These are phyloP conservation scores for Chloropsis hardwickii DNA, from an alignment of 2,113 vertebrate genomes.

Conservation along the genomic window DNA sequence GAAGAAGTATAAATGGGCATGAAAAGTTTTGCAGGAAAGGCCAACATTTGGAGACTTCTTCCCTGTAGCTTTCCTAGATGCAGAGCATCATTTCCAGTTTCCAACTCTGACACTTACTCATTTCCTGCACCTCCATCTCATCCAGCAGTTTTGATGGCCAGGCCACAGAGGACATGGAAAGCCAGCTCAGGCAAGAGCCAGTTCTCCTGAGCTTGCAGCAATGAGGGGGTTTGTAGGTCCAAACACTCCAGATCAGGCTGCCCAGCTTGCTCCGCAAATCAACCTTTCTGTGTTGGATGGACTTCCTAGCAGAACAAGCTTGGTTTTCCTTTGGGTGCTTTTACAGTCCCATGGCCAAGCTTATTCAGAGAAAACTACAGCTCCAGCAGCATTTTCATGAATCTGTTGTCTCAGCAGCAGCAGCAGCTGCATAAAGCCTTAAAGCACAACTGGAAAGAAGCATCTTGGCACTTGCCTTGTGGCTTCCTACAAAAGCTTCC, in stretches of 20 bases:
- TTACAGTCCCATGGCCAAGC: neutral
- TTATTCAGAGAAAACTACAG: neutral
- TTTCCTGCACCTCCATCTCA: neutral
- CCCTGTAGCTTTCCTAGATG: neutral
- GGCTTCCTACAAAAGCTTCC: neutral
- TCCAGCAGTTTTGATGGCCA: neutral
- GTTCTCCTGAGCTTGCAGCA: neutral
- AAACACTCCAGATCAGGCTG: rapidly evolving
- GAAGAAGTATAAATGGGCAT: neutral
- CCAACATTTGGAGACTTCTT: neutral
- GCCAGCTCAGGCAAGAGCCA: neutral
- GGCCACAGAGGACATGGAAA: neutral
- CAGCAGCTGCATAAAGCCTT: neutral
- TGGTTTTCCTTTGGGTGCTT: neutral
- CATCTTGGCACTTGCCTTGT: neutral
- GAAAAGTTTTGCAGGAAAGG: neutral
- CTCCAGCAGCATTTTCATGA: neutral
- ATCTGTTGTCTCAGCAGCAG: neutral
- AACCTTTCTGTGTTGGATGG: neutral
- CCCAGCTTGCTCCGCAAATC: neutral
- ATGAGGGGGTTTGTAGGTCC: neutral
- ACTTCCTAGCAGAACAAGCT: neutral
- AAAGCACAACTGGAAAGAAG: neutral
- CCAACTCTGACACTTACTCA: neutral
- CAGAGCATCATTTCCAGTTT: neutral